phyloP scores from a whole-genome alignment of 1,140 invertebrate genomes.

The Drosophila murphyi region DNA sequence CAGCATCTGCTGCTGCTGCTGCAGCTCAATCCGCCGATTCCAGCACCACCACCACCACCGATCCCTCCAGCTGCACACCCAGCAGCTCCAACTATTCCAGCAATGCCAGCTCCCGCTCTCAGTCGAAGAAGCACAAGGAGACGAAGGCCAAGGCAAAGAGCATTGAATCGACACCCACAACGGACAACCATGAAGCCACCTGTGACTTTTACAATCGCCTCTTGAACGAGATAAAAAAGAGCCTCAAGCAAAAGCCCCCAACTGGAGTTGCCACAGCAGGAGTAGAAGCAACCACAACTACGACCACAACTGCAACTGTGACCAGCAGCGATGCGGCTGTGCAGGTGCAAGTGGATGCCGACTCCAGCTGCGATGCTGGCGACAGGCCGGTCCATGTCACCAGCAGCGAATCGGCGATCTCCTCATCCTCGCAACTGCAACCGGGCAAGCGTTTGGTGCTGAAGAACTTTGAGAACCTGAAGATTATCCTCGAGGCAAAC shows the following conservation, averaged over 20 bases:
- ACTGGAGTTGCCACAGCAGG: neutral
- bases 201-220: slow-evolving; percentile 83
- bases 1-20: slow-evolving; percentile 25
- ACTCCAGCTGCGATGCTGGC: slow-evolving; percentile 54
- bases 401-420: slow-evolving; percentile 27
- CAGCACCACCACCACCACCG: slow-evolving; percentile 53
- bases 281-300: neutral
- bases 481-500: slow-evolving; percentile 73
- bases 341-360: slow-evolving; percentile 38
- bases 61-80: slow-evolving; percentile 37
- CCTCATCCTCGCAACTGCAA: slow-evolving; percentile 60
- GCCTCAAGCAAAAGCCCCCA: slow-evolving; percentile 64
- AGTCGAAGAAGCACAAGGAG: slow-evolving; percentile 72
- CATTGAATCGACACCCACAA: slow-evolving; percentile 30
- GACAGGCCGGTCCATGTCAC: slow-evolving; percentile 39
- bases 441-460: slow-evolving; percentile 69
- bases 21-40: slow-evolving; percentile 42
- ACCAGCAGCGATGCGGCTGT: slow-evolving; percentile 21
- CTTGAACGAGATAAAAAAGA: slow-evolving; percentile 81
- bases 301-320: slow-evolving; percentile 13
- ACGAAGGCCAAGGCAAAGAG: slow-evolving; percentile 11
- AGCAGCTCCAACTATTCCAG: slow-evolving; percentile 76
- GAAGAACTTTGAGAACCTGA: slow-evolving; percentile 81
- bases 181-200: slow-evolving; percentile 62
- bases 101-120: slow-evolving; percentile 74